Base-by-base conservation (phyloP, 2,113 vertebrate genomes). In the Oryzias celebensis region DNA sequence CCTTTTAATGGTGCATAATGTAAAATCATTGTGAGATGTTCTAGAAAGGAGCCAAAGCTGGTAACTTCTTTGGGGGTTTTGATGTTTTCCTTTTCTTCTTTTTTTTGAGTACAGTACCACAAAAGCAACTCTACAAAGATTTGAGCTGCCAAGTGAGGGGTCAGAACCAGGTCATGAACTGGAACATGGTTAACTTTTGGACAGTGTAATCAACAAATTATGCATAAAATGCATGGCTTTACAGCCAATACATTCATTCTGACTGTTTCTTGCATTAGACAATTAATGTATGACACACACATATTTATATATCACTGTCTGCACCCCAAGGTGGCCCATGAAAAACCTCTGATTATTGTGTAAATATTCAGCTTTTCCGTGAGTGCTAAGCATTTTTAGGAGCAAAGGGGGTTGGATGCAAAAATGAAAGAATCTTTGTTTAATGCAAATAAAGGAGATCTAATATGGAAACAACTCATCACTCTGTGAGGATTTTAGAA, bases 381-480 rank as follows among this genome's bases (percentile, higher is more conserved):
- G 71, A 73, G 67, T 74, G 75, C 80, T 67, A 69, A 55, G 64
- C 73, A 5, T 28, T 73, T 73, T 52, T 71, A 73, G 75, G 75
- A 79, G 70, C 68, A 83, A 87, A 78, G 71, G 65, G 58, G 52
- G 60, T 56, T 80, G 53, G 55, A 68, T 71, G 36, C 68, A 70
- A 7, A 6, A 77, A 68, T 1, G 20, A 20, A 77, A 28, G 7
- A 36, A 36, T 8, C 72, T 84, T 82, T 75, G 73, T 85, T 90
- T 77, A 83, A 73, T 71, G 71, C 74, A 78, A 73, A 80, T 52
- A 81, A 85, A 78, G 62, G 70, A 26, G 52, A 50, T 78, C 48
- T 71, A 79, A 73, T 72, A 71, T 83, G 81, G 72, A 88, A 85
- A 81, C 79, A 86, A 70, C 65, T 49, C 45, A 68, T 73, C 52